Evolutionary conservation across 2,797 vertebrate species (phyloP).

Genomic region (Pangasius larnaudii): DNA sequence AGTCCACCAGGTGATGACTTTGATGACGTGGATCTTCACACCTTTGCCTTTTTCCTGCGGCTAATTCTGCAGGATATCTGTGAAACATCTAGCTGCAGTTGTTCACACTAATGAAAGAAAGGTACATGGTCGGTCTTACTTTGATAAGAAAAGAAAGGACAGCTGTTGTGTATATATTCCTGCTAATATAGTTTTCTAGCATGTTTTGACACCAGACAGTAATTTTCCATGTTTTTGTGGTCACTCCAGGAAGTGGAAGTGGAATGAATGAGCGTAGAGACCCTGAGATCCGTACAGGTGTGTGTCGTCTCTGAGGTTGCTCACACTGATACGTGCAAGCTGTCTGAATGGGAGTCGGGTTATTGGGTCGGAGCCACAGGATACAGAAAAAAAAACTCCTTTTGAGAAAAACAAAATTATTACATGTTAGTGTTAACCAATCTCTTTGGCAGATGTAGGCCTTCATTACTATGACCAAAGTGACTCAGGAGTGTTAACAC

Average conservation of each 20-base stretch:
- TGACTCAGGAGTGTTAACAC: conserved; percentile 61
- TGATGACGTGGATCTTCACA: background rate
- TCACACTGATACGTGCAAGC: conserved; percentile 49
- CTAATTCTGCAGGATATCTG: background rate
- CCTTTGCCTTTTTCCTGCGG: background rate
- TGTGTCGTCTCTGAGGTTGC: conserved; percentile 40
- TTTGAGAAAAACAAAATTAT: conserved; percentile 69
- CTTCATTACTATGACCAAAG: conserved; percentile 66
- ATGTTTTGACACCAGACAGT: conserved; percentile 48
- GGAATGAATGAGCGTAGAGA: conserved; percentile 22
- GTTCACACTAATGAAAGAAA: background rate
- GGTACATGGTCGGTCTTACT: background rate
- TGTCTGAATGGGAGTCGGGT: conserved; percentile 54
- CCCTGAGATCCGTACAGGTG: conserved; percentile 33
- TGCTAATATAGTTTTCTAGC: conserved; percentile 26
- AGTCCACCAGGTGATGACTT: background rate
- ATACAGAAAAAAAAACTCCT: conserved; percentile 57
- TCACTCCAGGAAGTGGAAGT: conserved; percentile 35
- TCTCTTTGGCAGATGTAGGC: conserved; percentile 62
- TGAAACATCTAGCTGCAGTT: background rate
- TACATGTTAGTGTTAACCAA: conserved; percentile 70
- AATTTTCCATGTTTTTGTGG: conserved; percentile 34
- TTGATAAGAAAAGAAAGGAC: conserved; percentile 29
- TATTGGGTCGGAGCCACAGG: conserved; percentile 51
- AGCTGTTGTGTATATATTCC: conserved; percentile 40